Percentiles rank a stretch among this genome's conserved stretches.
These are phyloP conservation scores for Xiphias gladius DNA, from an alignment of 2,113 vertebrate genomes.

Conservation along the genomic window DNA sequence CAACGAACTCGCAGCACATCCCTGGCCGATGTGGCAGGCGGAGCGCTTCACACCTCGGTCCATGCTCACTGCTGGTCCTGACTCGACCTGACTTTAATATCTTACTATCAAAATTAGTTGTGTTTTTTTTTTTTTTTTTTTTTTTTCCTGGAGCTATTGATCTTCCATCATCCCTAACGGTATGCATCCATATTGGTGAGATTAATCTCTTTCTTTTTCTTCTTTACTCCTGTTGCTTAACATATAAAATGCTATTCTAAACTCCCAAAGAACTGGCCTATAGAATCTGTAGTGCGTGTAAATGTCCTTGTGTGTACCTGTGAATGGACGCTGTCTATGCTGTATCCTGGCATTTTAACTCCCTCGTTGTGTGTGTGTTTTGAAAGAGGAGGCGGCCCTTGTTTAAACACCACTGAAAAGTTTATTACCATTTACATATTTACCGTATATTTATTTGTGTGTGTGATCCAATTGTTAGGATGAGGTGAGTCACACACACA, in stretches of 20 bases:
- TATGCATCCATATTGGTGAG: constrained; percentile 52
- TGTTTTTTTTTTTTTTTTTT: neutral
- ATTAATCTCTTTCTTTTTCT: neutral
- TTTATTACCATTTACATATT: neutral
- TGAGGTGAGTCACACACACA: constrained; percentile 31
- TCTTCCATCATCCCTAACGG: neutral
- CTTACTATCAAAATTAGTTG: neutral
- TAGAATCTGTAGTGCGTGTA: neutral
- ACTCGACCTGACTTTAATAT: neutral
- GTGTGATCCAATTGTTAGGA: constrained; percentile 22
- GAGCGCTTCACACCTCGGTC: neutral
- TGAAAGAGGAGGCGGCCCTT: neutral
- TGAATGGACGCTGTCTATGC: neutral
- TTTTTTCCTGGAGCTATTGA: neutral
- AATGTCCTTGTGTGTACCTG: neutral
- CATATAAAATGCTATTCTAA: neutral
- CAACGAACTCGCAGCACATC: neutral
- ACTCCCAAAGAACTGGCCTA: neutral
- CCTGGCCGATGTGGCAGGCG: neutral
- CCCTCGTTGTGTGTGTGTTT: neutral
- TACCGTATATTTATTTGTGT: neutral
- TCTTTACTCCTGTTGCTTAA: constrained; percentile 25
- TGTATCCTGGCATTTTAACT: neutral
- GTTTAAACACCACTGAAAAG: no score
- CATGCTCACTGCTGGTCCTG: neutral